Evolutionary conservation across 1,140 invertebrate genomes (phyloP).

Genomic region (Vanessa tameamea): DNA sequence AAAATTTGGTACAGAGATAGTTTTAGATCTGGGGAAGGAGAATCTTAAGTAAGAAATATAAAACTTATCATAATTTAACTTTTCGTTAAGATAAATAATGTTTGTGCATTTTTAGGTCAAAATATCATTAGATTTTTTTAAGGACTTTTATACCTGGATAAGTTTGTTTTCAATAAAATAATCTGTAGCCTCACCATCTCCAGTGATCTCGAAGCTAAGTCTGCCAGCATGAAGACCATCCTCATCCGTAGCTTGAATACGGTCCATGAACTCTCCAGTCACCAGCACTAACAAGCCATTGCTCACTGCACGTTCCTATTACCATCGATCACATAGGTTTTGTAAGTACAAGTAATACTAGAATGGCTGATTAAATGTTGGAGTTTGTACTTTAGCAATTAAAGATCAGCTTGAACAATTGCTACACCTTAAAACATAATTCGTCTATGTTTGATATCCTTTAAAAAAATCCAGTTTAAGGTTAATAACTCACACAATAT

Average conservation of each 20-base stretch:
- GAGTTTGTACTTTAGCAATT: too few species aligned
- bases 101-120: too few species aligned
- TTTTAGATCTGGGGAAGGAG: too few species aligned
- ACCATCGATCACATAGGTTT: not conserved
- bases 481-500: not conserved
- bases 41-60: too few species aligned
- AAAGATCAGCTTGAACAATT: too few species aligned
- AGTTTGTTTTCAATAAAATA: not conserved
- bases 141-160: not conserved
- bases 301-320: constrained; percentile 56
- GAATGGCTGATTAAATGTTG: not conserved
- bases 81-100: too few species aligned
- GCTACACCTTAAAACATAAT: too few species aligned
- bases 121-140: too few species aligned
- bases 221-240: constrained; percentile 75
- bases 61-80: too few species aligned
- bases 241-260: constrained; percentile 68
- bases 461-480: too few species aligned
- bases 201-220: constrained; percentile 67
- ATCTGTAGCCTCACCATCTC: constrained; percentile 48
- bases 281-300: constrained; percentile 51
- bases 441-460: too few species aligned
- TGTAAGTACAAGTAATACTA: not conserved
- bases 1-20: too few species aligned
- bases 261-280: constrained; percentile 52